Conservation (phyloP, 53 echinoderm and acorn worm species). For the Holothuria scabra region DNA sequence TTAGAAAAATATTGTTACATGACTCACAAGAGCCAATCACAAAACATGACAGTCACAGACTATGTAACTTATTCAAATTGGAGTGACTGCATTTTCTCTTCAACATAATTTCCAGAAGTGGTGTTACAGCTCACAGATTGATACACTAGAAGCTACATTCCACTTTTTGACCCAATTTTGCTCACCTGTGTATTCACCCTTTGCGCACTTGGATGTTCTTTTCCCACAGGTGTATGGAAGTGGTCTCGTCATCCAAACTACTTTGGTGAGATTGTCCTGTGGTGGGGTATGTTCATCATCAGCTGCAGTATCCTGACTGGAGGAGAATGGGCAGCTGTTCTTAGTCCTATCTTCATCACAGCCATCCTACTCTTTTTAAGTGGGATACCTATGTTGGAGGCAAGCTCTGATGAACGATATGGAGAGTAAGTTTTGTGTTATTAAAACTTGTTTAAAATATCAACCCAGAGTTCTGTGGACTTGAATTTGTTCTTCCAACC, state of each 20-base stretch:
- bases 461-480: too few species aligned
- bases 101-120: too few species aligned
- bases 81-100: too few species aligned
- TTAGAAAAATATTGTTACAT: too few species aligned
- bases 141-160: too few species aligned
- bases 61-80: too few species aligned
- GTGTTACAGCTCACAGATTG: too few species aligned
- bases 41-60: too few species aligned
- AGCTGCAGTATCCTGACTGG: slow-evolving; percentile 59
- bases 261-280: slow-evolving; percentile 85
- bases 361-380: slow-evolving; percentile 72
- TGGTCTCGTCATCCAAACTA: slow-evolving; percentile 95
- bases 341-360: slow-evolving; percentile 78
- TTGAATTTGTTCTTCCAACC: too few species aligned
- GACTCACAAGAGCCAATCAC: too few species aligned
- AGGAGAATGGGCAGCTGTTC: slow-evolving; percentile 75
- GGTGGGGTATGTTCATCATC: slow-evolving; percentile 88
- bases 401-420: slow-evolving; percentile 73
- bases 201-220: background rate
- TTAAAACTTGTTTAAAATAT: too few species aligned
- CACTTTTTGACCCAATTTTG: too few species aligned
- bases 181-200: background rate
- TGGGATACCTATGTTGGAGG: slow-evolving; percentile 80
- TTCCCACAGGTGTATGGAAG: slow-evolving; percentile 76
- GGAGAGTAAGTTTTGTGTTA: slow-evolving; percentile 69